Evolutionary conservation across 2,113 vertebrate species (phyloP).

Genomic region (Otis tarda): DNA sequence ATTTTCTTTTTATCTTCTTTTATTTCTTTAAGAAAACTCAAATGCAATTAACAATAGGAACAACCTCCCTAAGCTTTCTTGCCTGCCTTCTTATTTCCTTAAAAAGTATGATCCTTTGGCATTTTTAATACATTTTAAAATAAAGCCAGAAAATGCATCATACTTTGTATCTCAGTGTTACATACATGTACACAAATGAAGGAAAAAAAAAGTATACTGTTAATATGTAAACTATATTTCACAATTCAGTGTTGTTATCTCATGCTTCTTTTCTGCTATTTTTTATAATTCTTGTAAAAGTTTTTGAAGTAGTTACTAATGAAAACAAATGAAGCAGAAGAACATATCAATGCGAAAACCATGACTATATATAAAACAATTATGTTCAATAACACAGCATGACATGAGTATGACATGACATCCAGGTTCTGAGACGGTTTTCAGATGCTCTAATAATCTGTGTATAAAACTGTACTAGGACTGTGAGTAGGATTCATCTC

Average conservation of each 20-base stretch:
- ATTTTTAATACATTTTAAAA: neutral
- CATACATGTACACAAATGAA: neutral
- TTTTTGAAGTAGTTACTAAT: neutral
- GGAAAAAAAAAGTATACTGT: neutral
- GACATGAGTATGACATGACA: accelerated
- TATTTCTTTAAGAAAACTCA: neutral
- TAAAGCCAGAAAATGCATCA: neutral
- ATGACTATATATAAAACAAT: neutral
- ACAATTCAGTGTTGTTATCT: neutral
- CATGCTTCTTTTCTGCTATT: neutral
- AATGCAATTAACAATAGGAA: neutral
- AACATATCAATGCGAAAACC: neutral
- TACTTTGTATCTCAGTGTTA: neutral
- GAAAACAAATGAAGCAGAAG: neutral
- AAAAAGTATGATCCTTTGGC: accelerated
- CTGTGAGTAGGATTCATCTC: neutral
- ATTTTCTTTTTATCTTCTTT: neutral
- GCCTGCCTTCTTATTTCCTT: neutral
- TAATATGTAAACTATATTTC: neutral
- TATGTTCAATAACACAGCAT: neutral
- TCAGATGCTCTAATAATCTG: neutral
- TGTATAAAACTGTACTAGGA: neutral
- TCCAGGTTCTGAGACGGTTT: neutral
- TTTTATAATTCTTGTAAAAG: neutral
- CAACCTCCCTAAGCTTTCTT: neutral